phyloP scores from a whole-genome alignment of 2,888 invertebrate species.

The Embidobia sp. region DNA sequence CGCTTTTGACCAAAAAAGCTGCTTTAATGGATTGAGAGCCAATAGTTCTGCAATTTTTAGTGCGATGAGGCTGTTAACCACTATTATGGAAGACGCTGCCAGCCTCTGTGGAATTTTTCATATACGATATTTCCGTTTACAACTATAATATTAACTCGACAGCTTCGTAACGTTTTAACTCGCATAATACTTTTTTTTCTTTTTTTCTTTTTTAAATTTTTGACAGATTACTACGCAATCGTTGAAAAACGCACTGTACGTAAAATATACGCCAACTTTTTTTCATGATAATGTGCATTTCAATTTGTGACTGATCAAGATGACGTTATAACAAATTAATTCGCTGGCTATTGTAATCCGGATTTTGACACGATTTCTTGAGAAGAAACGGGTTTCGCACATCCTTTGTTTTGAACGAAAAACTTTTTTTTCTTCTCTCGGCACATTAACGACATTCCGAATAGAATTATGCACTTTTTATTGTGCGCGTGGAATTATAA shows the following conservation, averaged over 20 bases:
- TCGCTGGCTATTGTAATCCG: not conserved
- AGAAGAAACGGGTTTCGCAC: not conserved
- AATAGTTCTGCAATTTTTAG: not conserved
- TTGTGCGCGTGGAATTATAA: slow-evolving; percentile 1
- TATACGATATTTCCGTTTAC: not conserved
- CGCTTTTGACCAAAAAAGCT: not conserved
- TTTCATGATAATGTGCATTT: too few relatives aligned
- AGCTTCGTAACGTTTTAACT: too few relatives aligned
- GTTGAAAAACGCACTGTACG: too few relatives aligned
- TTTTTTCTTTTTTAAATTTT: too few relatives aligned
- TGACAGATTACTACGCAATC: too few relatives aligned
- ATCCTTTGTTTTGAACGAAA: not conserved
- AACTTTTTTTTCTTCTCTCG: not conserved
- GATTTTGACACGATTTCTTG: slow-evolving; percentile 2
- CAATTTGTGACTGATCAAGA: not conserved
- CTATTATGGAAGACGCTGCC: slow-evolving; percentile 18
- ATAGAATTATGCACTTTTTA: not conserved
- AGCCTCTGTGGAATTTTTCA: not conserved
- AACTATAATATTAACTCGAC: slow-evolving; percentile 3
- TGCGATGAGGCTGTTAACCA: slow-evolving; percentile 2
- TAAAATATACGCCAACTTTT: too few relatives aligned
- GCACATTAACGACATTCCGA: not conserved
- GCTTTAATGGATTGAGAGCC: not conserved
- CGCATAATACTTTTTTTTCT: too few relatives aligned
- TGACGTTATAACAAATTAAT: not conserved